Evolutionary conservation across 2,888 invertebrate genomes (phyloP), one percentile per base, ranked within the genome.

Genomic region (Yponomeuta sedellus): DNA sequence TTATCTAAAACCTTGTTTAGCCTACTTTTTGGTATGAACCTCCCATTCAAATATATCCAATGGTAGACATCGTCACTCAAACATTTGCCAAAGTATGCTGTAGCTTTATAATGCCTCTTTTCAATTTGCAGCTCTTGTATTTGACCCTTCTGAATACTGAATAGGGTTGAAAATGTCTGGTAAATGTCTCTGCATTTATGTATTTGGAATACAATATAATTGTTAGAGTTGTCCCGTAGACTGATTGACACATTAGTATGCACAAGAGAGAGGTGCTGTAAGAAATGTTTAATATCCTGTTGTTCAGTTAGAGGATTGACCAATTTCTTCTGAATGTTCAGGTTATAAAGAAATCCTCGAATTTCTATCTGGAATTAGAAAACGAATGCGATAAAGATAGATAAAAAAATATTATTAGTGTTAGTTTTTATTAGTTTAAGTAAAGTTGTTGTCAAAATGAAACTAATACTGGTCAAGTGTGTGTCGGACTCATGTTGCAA

Each of bases 1-100:
- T 73, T 71, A 70, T 83, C 77, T 0, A 88, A 61, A 57, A 80
- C 71, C 67, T 80, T 79, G 69, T 87, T 79, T 20, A 90, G 66
- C 78, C 88, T 91, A 52, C 91, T 86, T 68, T 91, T 92, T 64
- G 81, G 71, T 3, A 95, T 77, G 59, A 90, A 87, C 70, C 93
- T 86, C 71, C 92, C 92, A 82, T 96, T 96, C 6, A 96, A 85
- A 80, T 92, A 96, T 63, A 96, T 82, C 82, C 93, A 94, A 73
- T 95, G 94, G 25, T 91, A 77, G 63, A 70, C 72, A 56, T 72
- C 74, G 10, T 75, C 73, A 4, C 66, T 70, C 44, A 73, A 70
- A 66, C 68, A 71, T 70, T 88, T 93, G 59, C 92, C 91, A 67
- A 95, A 86, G 70, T 92, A 92, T 0, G 93, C 94, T 69, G 84